Conservation (phyloP, 2,888 invertebrate genomes). For the Ophioninae sp. region DNA sequence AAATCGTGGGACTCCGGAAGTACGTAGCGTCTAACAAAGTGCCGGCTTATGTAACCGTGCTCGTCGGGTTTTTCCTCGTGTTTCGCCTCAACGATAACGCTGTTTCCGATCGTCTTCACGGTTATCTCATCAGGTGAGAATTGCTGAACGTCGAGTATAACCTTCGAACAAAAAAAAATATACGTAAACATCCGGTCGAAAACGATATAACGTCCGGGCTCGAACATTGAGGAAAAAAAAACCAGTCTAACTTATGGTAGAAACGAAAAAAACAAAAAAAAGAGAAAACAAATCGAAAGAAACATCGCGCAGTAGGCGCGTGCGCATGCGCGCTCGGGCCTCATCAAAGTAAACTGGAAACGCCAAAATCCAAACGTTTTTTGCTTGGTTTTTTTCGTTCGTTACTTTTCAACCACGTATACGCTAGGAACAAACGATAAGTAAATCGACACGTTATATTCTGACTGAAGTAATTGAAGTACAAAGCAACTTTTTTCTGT, state of each 20-base stretch:
- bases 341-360: neutral
- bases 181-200: neutral
- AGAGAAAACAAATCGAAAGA: constrained; percentile 12
- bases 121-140: constrained; percentile 82
- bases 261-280: neutral
- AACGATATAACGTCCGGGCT: too few relatives aligned
- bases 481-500: constrained; percentile 6
- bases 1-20: constrained; percentile 81
- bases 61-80: constrained; percentile 82
- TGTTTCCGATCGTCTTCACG: constrained; percentile 81
- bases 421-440: neutral
- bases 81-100: constrained; percentile 81
- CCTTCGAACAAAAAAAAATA: constrained; percentile 65
- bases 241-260: constrained; percentile 8
- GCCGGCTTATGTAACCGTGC: constrained; percentile 81
- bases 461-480: constrained; percentile 35
- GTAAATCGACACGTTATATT: neutral
- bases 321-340: constrained; percentile 24
- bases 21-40: constrained; percentile 81
- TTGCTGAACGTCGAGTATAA: constrained; percentile 81
- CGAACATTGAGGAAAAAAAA: neutral
- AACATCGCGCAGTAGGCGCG: constrained; percentile 26
- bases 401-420: neutral
- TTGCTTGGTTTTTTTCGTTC: neutral
- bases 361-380: neutral